phyloP scores from a whole-genome alignment of 2,888 invertebrate genomes.

The Aquatica leii region DNA sequence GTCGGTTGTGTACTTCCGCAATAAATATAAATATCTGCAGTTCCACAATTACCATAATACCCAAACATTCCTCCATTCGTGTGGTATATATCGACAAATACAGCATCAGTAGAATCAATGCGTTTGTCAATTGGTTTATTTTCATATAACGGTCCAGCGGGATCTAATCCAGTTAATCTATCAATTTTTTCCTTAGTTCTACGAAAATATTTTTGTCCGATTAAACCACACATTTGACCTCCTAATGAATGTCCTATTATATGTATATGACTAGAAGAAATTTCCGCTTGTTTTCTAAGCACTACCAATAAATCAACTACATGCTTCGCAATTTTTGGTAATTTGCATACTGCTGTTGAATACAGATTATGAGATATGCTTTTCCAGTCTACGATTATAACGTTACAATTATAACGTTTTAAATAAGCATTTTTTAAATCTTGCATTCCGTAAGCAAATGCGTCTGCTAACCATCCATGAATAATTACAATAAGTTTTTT shows the following conservation, averaged over 20 bases:
- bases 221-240: constrained; percentile 13
- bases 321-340: constrained; percentile 5
- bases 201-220: neutral
- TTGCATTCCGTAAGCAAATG: neutral
- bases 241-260: constrained; percentile 17
- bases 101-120: constrained; percentile 14
- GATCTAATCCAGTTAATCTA: constrained; percentile 17
- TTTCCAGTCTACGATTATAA: constrained; percentile 12
- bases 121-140: neutral
- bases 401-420: constrained; percentile 11
- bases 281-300: neutral
- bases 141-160: neutral
- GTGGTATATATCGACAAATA: constrained; percentile 16
- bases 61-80: constrained; percentile 12
- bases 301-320: neutral
- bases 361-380: neutral
- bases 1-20: constrained; percentile 51
- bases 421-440: constrained; percentile 14
- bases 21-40: constrained; percentile 1
- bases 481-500: no score
- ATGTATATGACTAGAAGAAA: neutral
- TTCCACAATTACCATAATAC: constrained; percentile 7
- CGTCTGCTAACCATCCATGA: neutral
- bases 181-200: neutral
- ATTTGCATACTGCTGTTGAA: neutral